phyloP scores from a whole-genome alignment of 1,140 invertebrate species.

The Piezodorus guildinii region DNA sequence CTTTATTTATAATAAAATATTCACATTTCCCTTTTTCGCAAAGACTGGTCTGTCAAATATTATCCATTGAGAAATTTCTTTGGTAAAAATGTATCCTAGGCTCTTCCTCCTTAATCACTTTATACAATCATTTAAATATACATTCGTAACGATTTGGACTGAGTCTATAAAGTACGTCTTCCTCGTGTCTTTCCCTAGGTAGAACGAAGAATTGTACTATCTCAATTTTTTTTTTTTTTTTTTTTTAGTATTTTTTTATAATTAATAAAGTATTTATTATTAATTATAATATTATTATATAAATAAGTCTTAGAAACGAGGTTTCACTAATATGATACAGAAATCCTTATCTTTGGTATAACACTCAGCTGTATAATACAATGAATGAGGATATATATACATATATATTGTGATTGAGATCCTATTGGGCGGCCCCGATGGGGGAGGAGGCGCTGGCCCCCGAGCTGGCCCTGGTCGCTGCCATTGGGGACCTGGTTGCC shows the following conservation, averaged over 20 bases:
- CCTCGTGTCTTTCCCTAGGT: not conserved
- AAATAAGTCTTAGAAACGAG: conserved; percentile 13
- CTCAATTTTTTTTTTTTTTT: not conserved
- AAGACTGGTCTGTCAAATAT: not conserved
- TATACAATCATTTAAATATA: conserved; percentile 1
- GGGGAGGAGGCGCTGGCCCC: conserved; percentile 56
- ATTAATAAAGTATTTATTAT: conserved; percentile 5
- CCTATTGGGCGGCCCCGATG: conserved; percentile 41
- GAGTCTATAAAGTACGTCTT: not conserved
- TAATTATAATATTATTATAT: conserved; percentile 8
- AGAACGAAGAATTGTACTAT: not conserved
- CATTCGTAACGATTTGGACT: not conserved
- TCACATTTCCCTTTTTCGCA: not conserved
- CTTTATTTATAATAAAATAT: not conserved
- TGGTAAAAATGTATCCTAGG: conserved; percentile 1
- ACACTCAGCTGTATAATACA: conserved; percentile 24
- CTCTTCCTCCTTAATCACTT: not conserved
- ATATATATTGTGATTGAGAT: not conserved
- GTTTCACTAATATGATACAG: conserved; percentile 19
- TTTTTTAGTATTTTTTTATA: not conserved
- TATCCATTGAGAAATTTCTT: not conserved
- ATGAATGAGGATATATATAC: not conserved
- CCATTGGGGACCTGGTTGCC: conserved; percentile 48
- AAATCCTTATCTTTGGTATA: conserved; percentile 24
- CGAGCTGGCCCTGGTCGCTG: conserved; percentile 56